phyloP scores from a whole-genome alignment of 92 coral and sea anemone genomes.

The Galaxea fascicularis region DNA sequence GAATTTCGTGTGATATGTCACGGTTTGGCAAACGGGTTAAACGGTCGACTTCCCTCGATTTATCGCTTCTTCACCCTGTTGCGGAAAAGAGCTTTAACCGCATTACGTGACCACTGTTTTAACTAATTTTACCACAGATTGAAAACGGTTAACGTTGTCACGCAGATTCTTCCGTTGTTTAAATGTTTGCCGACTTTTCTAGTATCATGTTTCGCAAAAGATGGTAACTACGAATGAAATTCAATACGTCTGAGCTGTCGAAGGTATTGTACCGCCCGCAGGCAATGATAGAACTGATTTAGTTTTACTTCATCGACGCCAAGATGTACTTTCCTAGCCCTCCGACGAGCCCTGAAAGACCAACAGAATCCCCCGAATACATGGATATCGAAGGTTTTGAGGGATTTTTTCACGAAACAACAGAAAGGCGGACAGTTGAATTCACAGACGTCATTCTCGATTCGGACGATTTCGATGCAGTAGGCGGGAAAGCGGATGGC shows the following conservation, averaged over 20 bases:
- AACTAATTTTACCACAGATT: background rate
- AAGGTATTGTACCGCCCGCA: background rate
- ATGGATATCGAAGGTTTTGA: constrained; percentile 57
- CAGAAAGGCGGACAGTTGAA: constrained; percentile 41
- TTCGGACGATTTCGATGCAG: constrained; percentile 10
- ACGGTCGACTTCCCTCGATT: background rate
- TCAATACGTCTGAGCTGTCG: background rate
- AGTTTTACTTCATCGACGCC: background rate
- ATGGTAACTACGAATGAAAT: constrained; percentile 7
- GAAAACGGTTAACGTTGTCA: background rate
- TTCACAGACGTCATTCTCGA: constrained; percentile 25
- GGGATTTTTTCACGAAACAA: constrained; percentile 54
- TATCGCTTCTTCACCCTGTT: background rate
- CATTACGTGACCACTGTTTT: background rate
- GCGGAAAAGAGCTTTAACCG: background rate
- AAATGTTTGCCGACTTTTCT: constrained; percentile 12
- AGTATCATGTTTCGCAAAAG: background rate
- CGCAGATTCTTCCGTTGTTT: background rate
- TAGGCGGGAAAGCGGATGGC: background rate
- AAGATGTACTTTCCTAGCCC: constrained; percentile 35
- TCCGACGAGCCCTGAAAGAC: constrained; percentile 25
- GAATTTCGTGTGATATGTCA: no score
- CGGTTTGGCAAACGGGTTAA: background rate
- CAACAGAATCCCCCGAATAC: constrained; percentile 46
- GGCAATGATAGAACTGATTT: background rate